These are phyloP conservation scores for Aspiorhynchus laticeps DNA, from an alignment of 2,113 vertebrate genomes.

Conservation along the genomic window DNA sequence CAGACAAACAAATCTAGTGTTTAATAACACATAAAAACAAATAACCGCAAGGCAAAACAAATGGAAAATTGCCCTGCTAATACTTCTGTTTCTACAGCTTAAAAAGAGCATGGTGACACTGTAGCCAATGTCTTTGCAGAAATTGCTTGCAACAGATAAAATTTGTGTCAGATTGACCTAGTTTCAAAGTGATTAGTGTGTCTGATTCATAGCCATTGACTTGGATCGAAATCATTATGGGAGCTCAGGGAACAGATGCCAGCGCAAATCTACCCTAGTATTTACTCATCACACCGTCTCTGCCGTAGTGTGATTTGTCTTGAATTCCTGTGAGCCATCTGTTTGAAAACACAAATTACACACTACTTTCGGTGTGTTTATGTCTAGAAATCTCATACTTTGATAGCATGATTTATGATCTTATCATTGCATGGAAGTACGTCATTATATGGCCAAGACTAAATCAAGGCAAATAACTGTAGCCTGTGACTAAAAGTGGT, in stretches of 20 bases:
- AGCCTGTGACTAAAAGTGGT: neutral
- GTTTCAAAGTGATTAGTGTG: slow-evolving; percentile 46
- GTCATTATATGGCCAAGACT: neutral
- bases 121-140: neutral
- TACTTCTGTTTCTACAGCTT: neutral
- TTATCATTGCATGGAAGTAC: neutral
- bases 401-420: slow-evolving; percentile 22
- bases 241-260: slow-evolving; percentile 43
- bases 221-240: slow-evolving; percentile 53
- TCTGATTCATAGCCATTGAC: slow-evolving; percentile 38
- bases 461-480: slow-evolving; percentile 26
- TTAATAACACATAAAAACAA: neutral
- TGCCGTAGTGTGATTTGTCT: slow-evolving; percentile 10
- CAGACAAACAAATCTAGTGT: neutral
- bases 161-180: slow-evolving; percentile 37
- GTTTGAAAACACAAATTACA: slow-evolving; percentile 9
- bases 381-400: neutral
- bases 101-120: neutral
- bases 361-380: neutral
- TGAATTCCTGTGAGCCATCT: neutral
- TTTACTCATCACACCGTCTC: slow-evolving; percentile 4
- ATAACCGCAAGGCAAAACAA: neutral
- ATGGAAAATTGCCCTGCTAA: neutral
- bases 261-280: slow-evolving; percentile 33
- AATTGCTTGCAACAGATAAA: slow-evolving; percentile 13